phyloP scores from a whole-genome alignment of 2,797 vertebrate genomes.

The Kryptolebias ocellatus region DNA sequence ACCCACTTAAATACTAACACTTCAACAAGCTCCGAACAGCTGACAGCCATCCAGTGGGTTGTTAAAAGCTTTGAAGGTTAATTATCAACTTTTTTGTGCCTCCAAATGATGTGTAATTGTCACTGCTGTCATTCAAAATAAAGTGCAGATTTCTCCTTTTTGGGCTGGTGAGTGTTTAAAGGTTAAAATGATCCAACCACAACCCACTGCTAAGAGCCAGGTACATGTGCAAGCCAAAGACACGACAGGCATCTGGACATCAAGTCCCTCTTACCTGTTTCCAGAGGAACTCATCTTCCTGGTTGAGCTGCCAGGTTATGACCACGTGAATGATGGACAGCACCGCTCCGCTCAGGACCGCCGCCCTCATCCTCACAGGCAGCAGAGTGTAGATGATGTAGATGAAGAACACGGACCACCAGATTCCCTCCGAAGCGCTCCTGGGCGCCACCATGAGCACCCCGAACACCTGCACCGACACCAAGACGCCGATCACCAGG shows the following conservation, averaged over 20 bases:
- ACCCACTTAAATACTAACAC: too few relatives aligned
- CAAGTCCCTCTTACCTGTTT: constrained; percentile 85
- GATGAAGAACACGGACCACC: constrained; percentile 97
- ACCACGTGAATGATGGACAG: constrained; percentile 89
- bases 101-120: not conserved
- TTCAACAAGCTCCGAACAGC: not conserved
- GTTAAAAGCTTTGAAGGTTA: not conserved
- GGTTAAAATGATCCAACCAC: not conserved
- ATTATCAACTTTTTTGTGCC: not conserved
- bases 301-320: constrained; percentile 91
- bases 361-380: constrained; percentile 94
- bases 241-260: not conserved
- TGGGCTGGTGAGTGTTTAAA: not conserved
- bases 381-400: constrained; percentile 97
- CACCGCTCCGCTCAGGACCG: constrained; percentile 88
- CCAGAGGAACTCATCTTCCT: constrained; percentile 88
- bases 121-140: not conserved
- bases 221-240: not conserved
- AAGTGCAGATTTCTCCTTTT: not conserved
- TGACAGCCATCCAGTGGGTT: not conserved
- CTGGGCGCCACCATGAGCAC: constrained; percentile 87
- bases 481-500: constrained; percentile 89
- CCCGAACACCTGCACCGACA: constrained; percentile 88
- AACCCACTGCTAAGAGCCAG: not conserved
- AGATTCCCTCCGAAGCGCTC: constrained; percentile 91